These are phyloP conservation scores for Thinocorus orbignyianus DNA, from an alignment of 2,113 vertebrate genomes.

Conservation along the genomic window DNA sequence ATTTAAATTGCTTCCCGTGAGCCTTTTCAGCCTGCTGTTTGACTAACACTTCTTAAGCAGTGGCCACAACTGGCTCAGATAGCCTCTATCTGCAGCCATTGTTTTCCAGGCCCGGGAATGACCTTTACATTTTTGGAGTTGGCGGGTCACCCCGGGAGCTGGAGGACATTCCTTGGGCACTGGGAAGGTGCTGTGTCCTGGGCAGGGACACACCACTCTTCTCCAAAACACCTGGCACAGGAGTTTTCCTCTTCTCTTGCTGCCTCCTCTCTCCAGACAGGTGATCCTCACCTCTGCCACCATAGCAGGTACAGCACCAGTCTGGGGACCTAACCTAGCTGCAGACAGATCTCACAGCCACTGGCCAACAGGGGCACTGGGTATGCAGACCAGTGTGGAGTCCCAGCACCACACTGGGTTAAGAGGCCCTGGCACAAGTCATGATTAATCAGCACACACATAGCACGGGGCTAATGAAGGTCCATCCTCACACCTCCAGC, in stretches of 20 bases:
- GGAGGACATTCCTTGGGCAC: background rate
- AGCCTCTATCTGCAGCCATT: constrained; percentile 27
- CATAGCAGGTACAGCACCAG: rapidly evolving
- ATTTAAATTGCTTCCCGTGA: constrained; percentile 39
- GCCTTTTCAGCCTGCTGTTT: constrained; percentile 12
- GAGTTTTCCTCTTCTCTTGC: background rate
- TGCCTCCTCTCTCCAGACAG: background rate
- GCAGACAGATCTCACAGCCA: rapidly evolving
- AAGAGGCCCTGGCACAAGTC: background rate
- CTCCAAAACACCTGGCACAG: background rate
- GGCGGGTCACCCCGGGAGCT: background rate
- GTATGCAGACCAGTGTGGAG: rapidly evolving
- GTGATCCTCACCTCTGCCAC: background rate
- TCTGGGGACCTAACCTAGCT: rapidly evolving
- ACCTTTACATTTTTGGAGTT: background rate
- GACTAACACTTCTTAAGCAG: constrained; percentile 5
- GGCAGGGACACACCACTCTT: background rate
- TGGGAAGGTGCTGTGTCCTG: background rate
- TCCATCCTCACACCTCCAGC: background rate
- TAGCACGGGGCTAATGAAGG: rapidly evolving
- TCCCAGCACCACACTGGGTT: rapidly evolving
- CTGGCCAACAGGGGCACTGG: background rate
- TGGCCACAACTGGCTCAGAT: background rate
- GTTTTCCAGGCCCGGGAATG: background rate
- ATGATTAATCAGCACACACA: background rate